Evolutionary conservation across 2,888 invertebrate genomes (phyloP).

Genomic region (Iselma pallidipennis): DNA sequence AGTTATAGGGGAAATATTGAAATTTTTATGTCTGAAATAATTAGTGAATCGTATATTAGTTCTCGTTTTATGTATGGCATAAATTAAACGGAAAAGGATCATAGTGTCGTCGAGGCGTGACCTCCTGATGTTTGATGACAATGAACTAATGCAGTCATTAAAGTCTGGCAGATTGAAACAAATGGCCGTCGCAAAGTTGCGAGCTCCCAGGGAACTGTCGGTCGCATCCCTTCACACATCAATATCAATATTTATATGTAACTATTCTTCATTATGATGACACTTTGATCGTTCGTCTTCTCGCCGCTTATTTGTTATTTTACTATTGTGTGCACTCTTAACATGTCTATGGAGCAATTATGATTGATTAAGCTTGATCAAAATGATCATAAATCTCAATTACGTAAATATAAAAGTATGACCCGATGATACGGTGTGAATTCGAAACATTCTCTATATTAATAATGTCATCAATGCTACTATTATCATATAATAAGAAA

Average conservation of each 20-base stretch:
- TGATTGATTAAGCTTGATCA: slow-evolving; percentile 45
- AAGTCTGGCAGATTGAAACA: slow-evolving; percentile 59
- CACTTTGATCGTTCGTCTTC: slow-evolving; percentile 50
- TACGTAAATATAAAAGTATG: slow-evolving; percentile 30
- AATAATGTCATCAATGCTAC: background rate
- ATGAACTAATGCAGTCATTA: slow-evolving; percentile 48
- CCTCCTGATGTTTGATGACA: slow-evolving; percentile 43
- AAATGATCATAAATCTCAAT: slow-evolving; percentile 45
- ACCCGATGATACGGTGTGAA: slow-evolving; percentile 18
- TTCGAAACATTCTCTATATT: slow-evolving; percentile 10
- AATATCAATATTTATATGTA: slow-evolving; percentile 56
- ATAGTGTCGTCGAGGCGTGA: slow-evolving; percentile 36
- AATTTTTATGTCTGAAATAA: too few relatives aligned
- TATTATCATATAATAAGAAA: background rate
- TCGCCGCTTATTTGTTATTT: slow-evolving; percentile 21
- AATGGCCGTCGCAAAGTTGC: slow-evolving; percentile 53
- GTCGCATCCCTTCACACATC: slow-evolving; percentile 59
- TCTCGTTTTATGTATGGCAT: slow-evolving; percentile 28
- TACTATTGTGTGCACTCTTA: slow-evolving; percentile 32
- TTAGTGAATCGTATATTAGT: too few relatives aligned
- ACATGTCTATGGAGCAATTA: slow-evolving; percentile 39
- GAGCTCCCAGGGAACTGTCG: slow-evolving; percentile 54
- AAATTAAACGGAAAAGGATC: slow-evolving; percentile 35
- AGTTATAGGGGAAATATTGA: too few relatives aligned
- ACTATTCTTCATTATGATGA: slow-evolving; percentile 55